Conservation (phyloP, 2,797 vertebrate genomes). For the Coranthus polyacanthus region DNA sequence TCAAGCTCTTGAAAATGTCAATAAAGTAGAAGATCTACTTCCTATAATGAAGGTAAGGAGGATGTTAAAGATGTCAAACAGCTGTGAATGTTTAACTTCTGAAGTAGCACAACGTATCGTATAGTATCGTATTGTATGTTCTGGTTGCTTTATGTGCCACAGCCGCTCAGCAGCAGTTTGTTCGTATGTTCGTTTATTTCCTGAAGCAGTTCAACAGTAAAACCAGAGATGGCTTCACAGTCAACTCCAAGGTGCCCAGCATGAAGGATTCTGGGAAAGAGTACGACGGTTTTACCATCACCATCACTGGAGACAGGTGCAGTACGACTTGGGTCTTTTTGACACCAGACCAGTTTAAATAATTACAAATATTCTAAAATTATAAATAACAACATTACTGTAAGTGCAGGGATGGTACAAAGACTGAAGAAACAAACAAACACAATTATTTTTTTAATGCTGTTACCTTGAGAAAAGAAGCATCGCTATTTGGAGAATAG, state of each 20-base stretch:
- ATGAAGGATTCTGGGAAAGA: conserved; percentile 94
- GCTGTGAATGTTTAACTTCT: not conserved
- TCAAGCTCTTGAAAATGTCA: conserved; percentile 95
- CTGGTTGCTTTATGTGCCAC: not conserved
- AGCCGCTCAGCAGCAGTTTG: conserved; percentile 21
- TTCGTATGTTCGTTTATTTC: conserved; percentile 59
- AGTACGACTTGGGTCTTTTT: too few species aligned
- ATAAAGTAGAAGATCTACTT: conserved; percentile 96
- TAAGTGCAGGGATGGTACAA: too few species aligned
- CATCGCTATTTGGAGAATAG: too few species aligned
- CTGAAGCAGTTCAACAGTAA: conserved; percentile 99
- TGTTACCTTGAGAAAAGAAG: too few species aligned
- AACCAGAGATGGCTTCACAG: conserved; percentile 98
- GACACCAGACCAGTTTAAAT: too few species aligned
- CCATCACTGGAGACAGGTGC: conserved; percentile 98
- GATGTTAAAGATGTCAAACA: too few species aligned
- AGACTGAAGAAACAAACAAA: too few species aligned
- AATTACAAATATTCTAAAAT: too few species aligned
- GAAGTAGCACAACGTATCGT: too few species aligned
- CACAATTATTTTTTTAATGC: too few species aligned
- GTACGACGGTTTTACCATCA: conserved; percentile 96
- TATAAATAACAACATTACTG: too few species aligned
- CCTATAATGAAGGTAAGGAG: conserved; percentile 96
- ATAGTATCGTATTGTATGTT: too few species aligned
- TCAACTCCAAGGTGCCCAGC: conserved; percentile 97